Percentiles rank a stretch among this genome's conserved stretches.
Conservation (phyloP, 2,797 vertebrate species). For the Leucoraja ocellata region DNA sequence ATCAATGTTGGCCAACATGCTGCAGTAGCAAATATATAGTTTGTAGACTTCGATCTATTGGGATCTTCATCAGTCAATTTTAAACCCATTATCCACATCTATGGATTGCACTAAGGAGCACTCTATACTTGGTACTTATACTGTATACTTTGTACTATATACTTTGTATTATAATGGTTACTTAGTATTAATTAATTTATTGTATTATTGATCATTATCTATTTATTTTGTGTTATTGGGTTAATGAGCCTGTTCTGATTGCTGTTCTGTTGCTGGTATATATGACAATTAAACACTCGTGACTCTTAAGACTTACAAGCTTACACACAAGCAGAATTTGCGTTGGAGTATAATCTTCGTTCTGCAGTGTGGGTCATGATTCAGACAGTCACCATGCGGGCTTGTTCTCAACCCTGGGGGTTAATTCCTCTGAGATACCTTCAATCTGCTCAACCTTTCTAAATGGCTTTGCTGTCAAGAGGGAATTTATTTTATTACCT, state of each 20-base stretch:
- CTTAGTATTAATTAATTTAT: too few relatives aligned
- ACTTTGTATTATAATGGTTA: too few relatives aligned
- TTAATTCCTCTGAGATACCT: background rate
- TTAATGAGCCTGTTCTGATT: too few relatives aligned
- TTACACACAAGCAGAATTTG: background rate
- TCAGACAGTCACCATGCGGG: background rate
- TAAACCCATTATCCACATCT: background rate
- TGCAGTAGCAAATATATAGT: background rate
- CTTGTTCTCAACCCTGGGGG: background rate
- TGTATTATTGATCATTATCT: too few relatives aligned
- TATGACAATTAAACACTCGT: too few relatives aligned
- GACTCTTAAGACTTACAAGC: background rate
- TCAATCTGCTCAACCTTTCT: background rate
- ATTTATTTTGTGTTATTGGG: too few relatives aligned
- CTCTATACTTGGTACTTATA: too few relatives aligned
- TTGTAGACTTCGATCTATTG: background rate
- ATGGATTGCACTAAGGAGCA: too few relatives aligned
- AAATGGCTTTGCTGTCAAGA: conserved; percentile 25
- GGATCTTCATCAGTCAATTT: background rate
- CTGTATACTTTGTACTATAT: too few relatives aligned
- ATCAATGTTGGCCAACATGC: background rate
- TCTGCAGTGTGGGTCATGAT: background rate
- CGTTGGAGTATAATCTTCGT: background rate
- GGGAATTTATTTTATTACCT: background rate
- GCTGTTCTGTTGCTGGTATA: too few relatives aligned